Percentiles rank a stretch among this genome's conserved stretches.
These are phyloP conservation scores for Lathamus discolor DNA, from an alignment of 2,113 vertebrate species.

Conservation along the genomic window DNA sequence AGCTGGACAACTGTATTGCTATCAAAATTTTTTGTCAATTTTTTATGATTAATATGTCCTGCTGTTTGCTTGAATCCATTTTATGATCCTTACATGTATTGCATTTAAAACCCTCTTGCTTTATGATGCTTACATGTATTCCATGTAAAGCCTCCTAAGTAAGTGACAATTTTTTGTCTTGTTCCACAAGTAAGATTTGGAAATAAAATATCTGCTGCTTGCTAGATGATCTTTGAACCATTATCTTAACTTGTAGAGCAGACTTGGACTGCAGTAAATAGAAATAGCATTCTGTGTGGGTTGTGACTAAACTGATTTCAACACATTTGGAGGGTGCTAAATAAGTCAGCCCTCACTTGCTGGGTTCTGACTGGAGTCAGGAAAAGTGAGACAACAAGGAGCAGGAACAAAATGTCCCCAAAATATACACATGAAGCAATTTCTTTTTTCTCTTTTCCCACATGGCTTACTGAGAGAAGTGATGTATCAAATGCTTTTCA, in stretches of 20 bases:
- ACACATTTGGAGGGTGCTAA: conserved; percentile 45
- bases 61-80: not conserved
- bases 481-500: not conserved
- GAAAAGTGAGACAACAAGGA: conserved; percentile 22
- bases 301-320: conserved; percentile 36
- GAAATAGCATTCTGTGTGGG: conserved; percentile 40
- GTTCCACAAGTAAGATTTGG: not conserved
- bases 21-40: not conserved
- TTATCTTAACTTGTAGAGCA: not conserved
- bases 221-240: conserved; percentile 21
- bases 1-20: not conserved
- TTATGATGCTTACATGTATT: not conserved
- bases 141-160: not conserved
- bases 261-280: conserved; percentile 1
- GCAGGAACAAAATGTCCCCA: conserved; percentile 31
- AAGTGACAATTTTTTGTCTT: not conserved
- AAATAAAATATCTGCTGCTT: not conserved
- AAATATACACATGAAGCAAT: not conserved
- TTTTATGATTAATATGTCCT: not conserved
- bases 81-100: not conserved
- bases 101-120: not conserved
- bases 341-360: conserved; percentile 7
- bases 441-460: not conserved
- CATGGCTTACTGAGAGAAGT: not conserved
- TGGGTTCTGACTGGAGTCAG: not conserved